These are phyloP conservation scores for Carassius gibelio DNA, from an alignment of 2,113 vertebrate genomes.

Conservation along the genomic window DNA sequence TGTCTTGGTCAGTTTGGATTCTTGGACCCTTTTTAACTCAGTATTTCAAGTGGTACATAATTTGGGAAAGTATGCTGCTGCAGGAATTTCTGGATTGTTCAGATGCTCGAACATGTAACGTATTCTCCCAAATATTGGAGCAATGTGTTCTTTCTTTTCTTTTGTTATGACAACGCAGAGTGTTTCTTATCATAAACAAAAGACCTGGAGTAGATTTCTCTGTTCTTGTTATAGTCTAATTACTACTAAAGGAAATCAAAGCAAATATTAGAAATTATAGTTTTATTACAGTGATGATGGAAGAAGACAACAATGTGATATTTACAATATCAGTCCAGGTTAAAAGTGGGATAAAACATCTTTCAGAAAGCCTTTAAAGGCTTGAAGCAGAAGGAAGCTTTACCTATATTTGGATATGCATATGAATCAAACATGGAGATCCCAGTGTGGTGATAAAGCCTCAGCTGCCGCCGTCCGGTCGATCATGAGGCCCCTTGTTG, in stretches of 20 bases:
- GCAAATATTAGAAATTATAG: background rate
- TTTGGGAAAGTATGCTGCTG: conserved; percentile 7
- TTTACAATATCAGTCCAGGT: conserved; percentile 44
- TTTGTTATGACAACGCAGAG: conserved; percentile 3
- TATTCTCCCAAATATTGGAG: background rate
- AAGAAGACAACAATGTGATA: background rate
- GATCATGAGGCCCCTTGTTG: conserved; percentile 58
- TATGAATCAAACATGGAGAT: conserved; percentile 48
- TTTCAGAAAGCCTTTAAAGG: conserved; percentile 67
- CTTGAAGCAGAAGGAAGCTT: conserved; percentile 67
- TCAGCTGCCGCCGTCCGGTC: conserved; percentile 63
- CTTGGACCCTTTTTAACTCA: background rate
- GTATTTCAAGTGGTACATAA: conserved; percentile 12
- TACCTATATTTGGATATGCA: conserved; percentile 61
- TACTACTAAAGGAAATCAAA: background rate
- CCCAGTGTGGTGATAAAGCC: conserved; percentile 46
- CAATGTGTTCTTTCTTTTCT: background rate
- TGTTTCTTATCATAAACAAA: background rate
- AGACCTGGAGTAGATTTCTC: background rate
- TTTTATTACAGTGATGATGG: too few relatives aligned
- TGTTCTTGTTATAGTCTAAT: background rate
- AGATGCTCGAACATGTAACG: background rate
- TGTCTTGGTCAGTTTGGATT: conserved; percentile 10
- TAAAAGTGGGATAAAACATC: conserved; percentile 59
- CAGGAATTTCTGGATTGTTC: conserved; percentile 18